Evolutionary conservation across 2,113 vertebrate genomes (phyloP).

Genomic region (Gavia stellata): DNA sequence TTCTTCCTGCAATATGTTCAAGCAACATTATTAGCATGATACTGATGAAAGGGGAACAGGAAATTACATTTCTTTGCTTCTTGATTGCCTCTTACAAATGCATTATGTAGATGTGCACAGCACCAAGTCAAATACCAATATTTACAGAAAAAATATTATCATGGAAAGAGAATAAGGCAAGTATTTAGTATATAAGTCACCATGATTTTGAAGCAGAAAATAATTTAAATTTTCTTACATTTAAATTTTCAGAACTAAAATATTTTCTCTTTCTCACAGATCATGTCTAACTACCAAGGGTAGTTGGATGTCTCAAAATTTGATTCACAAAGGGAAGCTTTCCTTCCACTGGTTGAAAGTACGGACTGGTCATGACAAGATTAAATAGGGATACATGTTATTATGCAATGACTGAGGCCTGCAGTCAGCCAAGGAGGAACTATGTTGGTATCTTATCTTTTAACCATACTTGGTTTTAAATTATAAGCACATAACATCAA

Average conservation of each 20-base stretch:
- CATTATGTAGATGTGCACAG: neutral
- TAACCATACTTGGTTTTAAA: neutral
- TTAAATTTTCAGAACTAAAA: neutral
- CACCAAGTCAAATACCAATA: neutral
- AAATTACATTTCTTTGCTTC: constrained; percentile 24
- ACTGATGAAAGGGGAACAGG: neutral
- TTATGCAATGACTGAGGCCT: neutral
- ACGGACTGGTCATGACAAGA: neutral
- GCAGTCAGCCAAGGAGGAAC: neutral
- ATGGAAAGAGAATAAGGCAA: neutral
- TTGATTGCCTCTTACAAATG: constrained; percentile 22
- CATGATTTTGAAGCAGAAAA: neutral
- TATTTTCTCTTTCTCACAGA: neutral
- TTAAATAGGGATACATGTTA: neutral
- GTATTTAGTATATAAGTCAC: neutral
- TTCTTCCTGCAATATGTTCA: constrained; percentile 28
- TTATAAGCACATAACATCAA: neutral
- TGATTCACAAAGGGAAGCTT: neutral
- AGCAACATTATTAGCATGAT: constrained; percentile 10
- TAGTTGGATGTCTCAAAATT: neutral
- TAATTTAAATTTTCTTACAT: neutral
- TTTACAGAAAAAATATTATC: constrained; percentile 10
- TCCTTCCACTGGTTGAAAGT: neutral
- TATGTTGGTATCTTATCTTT: neutral
- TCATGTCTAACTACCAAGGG: neutral